Conservation (phyloP, 92 coral and sea anemone genomes). For the Isaurus tuberculatus region DNA sequence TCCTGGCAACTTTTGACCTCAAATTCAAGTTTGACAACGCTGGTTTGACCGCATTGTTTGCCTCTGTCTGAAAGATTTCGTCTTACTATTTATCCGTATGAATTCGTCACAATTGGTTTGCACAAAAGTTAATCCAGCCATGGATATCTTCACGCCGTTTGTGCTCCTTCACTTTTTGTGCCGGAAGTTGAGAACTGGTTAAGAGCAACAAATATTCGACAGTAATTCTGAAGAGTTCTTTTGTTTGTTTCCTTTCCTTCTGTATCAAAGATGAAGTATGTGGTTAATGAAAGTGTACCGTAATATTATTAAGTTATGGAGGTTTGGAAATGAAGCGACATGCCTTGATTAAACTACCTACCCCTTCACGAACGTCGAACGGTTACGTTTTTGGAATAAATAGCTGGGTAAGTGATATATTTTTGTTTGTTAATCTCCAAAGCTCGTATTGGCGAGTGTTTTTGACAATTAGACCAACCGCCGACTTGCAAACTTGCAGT, state of each 20-base stretch:
- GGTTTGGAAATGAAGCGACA: slow-evolving; percentile 85
- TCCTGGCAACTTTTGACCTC: slow-evolving; percentile 3
- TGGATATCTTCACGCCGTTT: not conserved
- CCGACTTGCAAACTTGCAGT: slow-evolving; percentile 2
- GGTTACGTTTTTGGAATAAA: slow-evolving; percentile 97
- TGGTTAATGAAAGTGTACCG: not conserved
- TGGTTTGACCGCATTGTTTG: slow-evolving; percentile 13
- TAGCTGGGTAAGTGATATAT: slow-evolving; percentile 92
- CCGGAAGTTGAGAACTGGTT: slow-evolving; percentile 16
- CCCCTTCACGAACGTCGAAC: slow-evolving; percentile 69
- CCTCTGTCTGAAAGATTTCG: slow-evolving; percentile 1
- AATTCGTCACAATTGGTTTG: slow-evolving; percentile 17
- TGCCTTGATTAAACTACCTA: slow-evolving; percentile 74
- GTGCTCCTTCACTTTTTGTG: not conserved
- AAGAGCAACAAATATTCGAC: slow-evolving; percentile 23
- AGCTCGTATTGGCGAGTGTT: not conserved
- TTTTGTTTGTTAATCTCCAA: not conserved
- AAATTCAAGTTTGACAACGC: not conserved
- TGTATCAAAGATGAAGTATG: slow-evolving; percentile 32
- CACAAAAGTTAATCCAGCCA: not conserved
- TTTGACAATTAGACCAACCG: not conserved
- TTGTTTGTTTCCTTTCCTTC: slow-evolving; percentile 24
- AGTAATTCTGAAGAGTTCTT: slow-evolving; percentile 40
- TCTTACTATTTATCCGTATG: slow-evolving; percentile 9
- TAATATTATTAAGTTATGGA: not conserved